These are phyloP conservation scores for Polypedilum vanderplanki DNA, from an alignment of 1,140 invertebrate genomes.

Conservation along the genomic window DNA sequence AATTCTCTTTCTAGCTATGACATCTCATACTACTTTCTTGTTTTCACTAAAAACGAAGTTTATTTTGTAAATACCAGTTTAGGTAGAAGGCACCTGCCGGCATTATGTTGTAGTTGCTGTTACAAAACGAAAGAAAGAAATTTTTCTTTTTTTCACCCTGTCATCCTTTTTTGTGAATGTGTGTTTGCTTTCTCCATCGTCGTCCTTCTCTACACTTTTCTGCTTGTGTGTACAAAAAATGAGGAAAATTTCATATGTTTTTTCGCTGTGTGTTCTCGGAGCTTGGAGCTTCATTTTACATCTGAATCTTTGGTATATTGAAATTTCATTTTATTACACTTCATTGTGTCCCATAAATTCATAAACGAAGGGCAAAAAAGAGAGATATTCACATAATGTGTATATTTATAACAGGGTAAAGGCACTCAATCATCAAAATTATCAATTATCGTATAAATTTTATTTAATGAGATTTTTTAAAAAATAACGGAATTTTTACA, in stretches of 20 bases:
- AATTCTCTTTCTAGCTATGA: too few species aligned
- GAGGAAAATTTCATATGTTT: not conserved
- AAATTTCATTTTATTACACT: slow-evolving; percentile 20
- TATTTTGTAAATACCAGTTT: slow-evolving; percentile 19
- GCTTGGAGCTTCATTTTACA: not conserved
- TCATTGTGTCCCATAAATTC: slow-evolving; percentile 17
- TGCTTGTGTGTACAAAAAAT: not conserved
- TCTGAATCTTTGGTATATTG: slow-evolving; percentile 7
- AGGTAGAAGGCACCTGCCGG: not conserved
- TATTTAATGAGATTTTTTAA: too few species aligned
- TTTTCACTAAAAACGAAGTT: slow-evolving; percentile 12
- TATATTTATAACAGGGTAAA: not conserved
- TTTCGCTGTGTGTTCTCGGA: not conserved
- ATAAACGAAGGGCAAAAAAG: not conserved
- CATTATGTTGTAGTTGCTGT: not conserved
- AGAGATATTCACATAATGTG: not conserved
- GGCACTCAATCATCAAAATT: too few species aligned
- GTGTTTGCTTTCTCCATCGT: not conserved
- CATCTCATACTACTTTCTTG: not conserved
- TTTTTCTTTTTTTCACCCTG: not conserved
- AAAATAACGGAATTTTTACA: too few species aligned
- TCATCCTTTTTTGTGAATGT: not conserved
- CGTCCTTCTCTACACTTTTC: not conserved
- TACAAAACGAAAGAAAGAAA: not conserved
- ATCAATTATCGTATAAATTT: too few species aligned